Conservation (phyloP, 2,888 invertebrate genomes). For the Epinotia ramella region DNA sequence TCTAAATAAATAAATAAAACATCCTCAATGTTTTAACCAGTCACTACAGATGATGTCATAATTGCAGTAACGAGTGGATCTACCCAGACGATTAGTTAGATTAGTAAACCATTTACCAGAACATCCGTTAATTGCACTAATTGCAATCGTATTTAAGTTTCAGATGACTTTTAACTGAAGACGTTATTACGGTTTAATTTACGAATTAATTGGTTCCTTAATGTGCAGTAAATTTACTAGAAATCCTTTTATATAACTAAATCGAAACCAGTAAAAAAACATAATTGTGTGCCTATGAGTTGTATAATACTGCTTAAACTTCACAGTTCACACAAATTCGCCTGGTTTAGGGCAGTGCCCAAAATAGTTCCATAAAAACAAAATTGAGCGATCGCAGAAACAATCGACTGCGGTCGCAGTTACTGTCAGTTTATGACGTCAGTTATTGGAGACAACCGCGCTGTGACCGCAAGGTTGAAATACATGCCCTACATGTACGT, state of each 20-base stretch:
- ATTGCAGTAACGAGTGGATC: neutral
- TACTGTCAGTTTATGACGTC: constrained; percentile 38
- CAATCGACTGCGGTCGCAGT: constrained; percentile 36
- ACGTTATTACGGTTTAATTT: constrained; percentile 14
- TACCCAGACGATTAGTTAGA: constrained; percentile 6
- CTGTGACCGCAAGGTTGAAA: constrained; percentile 25
- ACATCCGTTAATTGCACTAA: constrained; percentile 27
- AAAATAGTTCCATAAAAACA: constrained; percentile 3
- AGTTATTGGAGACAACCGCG: constrained; percentile 39
- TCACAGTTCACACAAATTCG: neutral
- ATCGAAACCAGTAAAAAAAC: neutral
- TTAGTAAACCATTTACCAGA: constrained; percentile 32
- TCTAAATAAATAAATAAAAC: neutral
- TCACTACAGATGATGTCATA: constrained; percentile 8
- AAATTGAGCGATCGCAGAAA: constrained; percentile 25
- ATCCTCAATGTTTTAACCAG: neutral
- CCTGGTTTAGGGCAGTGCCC: no score
- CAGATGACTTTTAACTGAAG: constrained; percentile 10
- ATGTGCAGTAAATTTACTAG: neutral
- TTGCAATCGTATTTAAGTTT: constrained; percentile 29
- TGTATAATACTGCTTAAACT: neutral
- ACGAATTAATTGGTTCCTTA: constrained; percentile 3
- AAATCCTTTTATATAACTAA: neutral
- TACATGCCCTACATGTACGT: constrained; percentile 6
- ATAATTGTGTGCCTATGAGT: neutral